Evolutionary conservation across 2,888 invertebrate genomes (phyloP), one percentile per base, ranked within the genome.

Genomic region (Helicoverpa assulta): DNA sequence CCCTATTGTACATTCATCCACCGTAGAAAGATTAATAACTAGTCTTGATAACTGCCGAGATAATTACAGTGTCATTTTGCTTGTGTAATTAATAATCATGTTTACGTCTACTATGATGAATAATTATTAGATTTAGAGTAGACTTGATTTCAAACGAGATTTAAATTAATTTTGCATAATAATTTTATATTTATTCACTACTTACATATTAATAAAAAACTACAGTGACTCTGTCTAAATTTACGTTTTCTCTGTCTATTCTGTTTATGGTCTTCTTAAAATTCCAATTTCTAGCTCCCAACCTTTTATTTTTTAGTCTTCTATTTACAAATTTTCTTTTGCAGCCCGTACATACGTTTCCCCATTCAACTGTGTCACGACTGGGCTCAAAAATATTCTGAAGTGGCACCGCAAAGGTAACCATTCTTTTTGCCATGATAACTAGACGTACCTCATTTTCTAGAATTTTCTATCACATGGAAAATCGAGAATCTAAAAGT

Each of bases 361-460:
- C 54, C 37, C 53, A 62, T 56, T 52, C 55, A 70, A 26, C 55
- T 67, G 26, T 57, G 57, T 60, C 67, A 56, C 29, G 67, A 47
- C 59, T 61, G 54, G 43, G 33, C 67, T 57, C 55, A 65, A 52
- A 74, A 79, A 81, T 56, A 67, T 65, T 62, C 62, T 59, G 43
- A 60, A 78, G 63, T 63, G 54, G 57, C 37, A 64, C 65, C 57
- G 14, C 65, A 52, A 62, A 53, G 50, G 73, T 73, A 40, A 21
- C 26, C 50, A 67, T 81, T 79, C 78, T 73, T 70, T 81, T 81
- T 73, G 14, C 67, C 52, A 51, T 40, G 52, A 64, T 67, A 62
- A 61, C 66, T 47, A 14, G 50, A 19, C 43, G 53, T 33, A 26
- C 61, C 4, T 71, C 67, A 52, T 61, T 52, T 61, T 58, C 54